A percentile compares a stretch with the other conserved stretches of the same genome.
Evolutionary conservation across 64 coral and sea anemone species (phyloP).

Genomic region (Hydrozoanthus tunicans): DNA sequence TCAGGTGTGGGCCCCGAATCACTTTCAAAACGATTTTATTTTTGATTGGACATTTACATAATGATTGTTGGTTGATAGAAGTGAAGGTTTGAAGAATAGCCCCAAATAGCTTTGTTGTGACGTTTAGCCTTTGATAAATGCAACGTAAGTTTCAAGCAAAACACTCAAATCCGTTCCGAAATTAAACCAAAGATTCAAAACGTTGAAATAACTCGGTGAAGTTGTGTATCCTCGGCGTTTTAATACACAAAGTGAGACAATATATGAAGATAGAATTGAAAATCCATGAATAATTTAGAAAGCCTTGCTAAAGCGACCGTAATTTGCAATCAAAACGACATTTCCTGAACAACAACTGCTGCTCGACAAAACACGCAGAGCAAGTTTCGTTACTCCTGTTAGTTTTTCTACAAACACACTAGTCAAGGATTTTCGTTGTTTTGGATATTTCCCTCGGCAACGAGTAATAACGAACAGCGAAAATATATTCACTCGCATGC

Average conservation of each 20-base stretch:
- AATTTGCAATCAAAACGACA: slow-evolving; percentile 40
- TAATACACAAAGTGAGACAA: slow-evolving; percentile 16
- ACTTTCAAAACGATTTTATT: slow-evolving; percentile 48
- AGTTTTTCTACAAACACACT: background rate
- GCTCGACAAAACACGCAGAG: slow-evolving; percentile 1
- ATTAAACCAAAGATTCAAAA: slow-evolving; percentile 16
- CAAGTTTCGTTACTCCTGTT: background rate
- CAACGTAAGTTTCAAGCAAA: background rate
- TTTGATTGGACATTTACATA: slow-evolving; percentile 61
- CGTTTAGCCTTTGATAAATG: background rate
- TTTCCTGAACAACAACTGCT: background rate
- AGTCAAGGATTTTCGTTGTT: background rate
- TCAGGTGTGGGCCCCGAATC: slow-evolving; percentile 8
- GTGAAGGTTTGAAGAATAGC: background rate
- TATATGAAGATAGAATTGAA: slow-evolving; percentile 1
- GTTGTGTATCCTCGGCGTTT: background rate
- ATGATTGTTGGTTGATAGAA: slow-evolving; percentile 57
- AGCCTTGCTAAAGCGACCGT: background rate
- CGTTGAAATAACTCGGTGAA: background rate
- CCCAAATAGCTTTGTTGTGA: slow-evolving; percentile 4
- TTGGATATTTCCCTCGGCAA: too few species aligned
- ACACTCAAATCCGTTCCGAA: background rate
- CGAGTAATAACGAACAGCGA: too few species aligned
- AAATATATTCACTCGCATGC: too few species aligned
- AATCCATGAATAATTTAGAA: slow-evolving; percentile 41